phyloP scores from a whole-genome alignment of 2,888 invertebrate species.

The Agriopis marginaria region DNA sequence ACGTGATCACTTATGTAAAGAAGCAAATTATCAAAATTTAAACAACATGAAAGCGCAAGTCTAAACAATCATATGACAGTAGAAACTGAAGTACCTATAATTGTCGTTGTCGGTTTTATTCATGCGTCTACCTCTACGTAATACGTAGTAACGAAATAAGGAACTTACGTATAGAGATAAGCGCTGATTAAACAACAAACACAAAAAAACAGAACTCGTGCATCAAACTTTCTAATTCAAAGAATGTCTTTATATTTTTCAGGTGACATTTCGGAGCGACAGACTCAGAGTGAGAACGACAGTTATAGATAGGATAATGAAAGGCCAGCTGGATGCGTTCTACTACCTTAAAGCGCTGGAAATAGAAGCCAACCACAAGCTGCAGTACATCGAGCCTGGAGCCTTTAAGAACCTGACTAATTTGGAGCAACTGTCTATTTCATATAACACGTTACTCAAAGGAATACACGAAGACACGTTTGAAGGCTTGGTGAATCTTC shows the following conservation, averaged over 20 bases:
- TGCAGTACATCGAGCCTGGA: constrained; percentile 79
- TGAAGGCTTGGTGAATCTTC: constrained; percentile 80
- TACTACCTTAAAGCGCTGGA: constrained; percentile 73
- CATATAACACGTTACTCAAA: constrained; percentile 81
- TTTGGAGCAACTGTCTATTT: constrained; percentile 83
- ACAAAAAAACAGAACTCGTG: not conserved
- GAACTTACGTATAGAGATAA: constrained; percentile 15
- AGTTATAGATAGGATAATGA: constrained; percentile 71
- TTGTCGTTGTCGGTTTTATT: constrained; percentile 3
- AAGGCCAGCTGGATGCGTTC: constrained; percentile 73
- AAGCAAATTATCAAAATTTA: constrained; percentile 30
- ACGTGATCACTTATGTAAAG: constrained; percentile 19
- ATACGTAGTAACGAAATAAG: constrained; percentile 6
- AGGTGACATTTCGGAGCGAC: constrained; percentile 70
- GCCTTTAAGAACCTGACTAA: constrained; percentile 78
- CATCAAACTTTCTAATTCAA: not conserved
- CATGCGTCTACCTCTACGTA: not conserved
- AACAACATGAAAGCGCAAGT: constrained; percentile 32
- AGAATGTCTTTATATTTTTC: constrained; percentile 51
- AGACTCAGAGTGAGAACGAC: constrained; percentile 81
- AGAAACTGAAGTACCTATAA: not conserved
- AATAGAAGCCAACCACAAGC: constrained; percentile 84
- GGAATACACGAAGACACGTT: constrained; percentile 78
- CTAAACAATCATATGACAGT: constrained; percentile 18
- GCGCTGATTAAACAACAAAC: not conserved